Evolutionary conservation across 2,113 vertebrate species (phyloP), one percentile per base, ranked within the genome.

Genomic region (Bos indicus): DNA sequence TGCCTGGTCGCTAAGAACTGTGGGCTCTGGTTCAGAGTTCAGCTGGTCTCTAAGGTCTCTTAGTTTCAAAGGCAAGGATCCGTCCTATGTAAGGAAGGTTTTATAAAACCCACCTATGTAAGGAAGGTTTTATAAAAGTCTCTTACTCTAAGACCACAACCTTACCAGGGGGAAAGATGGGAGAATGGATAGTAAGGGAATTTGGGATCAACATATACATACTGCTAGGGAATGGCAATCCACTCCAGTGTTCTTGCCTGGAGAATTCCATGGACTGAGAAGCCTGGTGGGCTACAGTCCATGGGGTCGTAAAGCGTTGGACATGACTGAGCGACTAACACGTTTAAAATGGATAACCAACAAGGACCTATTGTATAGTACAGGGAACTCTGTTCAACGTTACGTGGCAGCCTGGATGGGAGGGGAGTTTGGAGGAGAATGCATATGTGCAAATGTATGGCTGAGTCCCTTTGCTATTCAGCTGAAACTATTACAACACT

Each of bases 31-130:
- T 6, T 46, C 43, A 85, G 33, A 10, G 10, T 40, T 71, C n/a
- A 40, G 10, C 30, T 64, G 56, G 25, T 83, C 89, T 71, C 48
- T 57, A 71, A 92, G 59, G 25, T 48, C 56, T 95, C 19, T 81
- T 91, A 36, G 56, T 92, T 95, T 95, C 48, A 62, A 94, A 83
- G 91, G 60, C 33, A 89, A 62, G 54, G 59, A 62, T 97, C 43
- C 64, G 16, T 81, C 80, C 16, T 71, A 48, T 10, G 33, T 46
- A 67, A 64, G 43, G 92, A 40, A 92, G 15, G 40, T 62, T 95
- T 94, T 88, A 40, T 54, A 23, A 81, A 90, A 93, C 40, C 40
- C 40, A 40, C 80, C 16, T 71, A 48, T 10, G 33, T 46, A 67
- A 64, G 43, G 92, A 40, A 92, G 15, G 40, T 62, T 95, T 94